A percentile compares a stretch with the other conserved stretches of the same genome.
Conservation (phyloP, 2,113 vertebrate genomes). For the Sterrhoptilus dennistouni region DNA sequence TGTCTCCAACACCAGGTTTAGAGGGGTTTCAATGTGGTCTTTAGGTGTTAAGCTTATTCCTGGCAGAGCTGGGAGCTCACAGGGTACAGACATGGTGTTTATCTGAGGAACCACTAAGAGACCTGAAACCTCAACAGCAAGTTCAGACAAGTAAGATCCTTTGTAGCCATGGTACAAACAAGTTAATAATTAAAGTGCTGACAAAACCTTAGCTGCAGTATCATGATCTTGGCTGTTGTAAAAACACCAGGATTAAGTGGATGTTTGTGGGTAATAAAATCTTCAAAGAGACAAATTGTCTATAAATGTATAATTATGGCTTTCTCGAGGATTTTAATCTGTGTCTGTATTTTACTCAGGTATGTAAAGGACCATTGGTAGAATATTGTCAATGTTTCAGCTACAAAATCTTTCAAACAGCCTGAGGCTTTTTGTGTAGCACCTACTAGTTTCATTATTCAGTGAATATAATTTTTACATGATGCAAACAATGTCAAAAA, state of each 20-base stretch:
- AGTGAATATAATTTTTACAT: constrained; percentile 34
- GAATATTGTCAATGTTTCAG: constrained; percentile 43
- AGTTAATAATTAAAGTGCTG: constrained; percentile 59
- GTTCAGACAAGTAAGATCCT: constrained; percentile 14
- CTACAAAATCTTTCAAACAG: constrained; percentile 48
- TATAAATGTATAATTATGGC: constrained; percentile 59
- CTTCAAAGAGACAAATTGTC: constrained; percentile 55
- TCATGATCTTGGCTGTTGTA: constrained; percentile 43
- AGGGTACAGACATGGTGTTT: not conserved
- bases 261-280: constrained; percentile 49
- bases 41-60: not conserved
- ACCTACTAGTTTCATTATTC: not conserved
- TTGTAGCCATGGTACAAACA: constrained; percentile 2
- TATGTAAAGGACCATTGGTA: constrained; percentile 31
- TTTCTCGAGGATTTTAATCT: constrained; percentile 64
- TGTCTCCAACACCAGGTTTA: not conserved
- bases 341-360: constrained; percentile 51
- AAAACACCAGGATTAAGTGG: constrained; percentile 51
- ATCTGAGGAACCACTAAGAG: not conserved
- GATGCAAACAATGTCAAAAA: constrained; percentile 50
- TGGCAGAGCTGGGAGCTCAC: not conserved
- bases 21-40: not conserved
- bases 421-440: constrained; percentile 56
- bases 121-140: not conserved
- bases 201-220: constrained; percentile 14